These are phyloP conservation scores for Malurus alboscapulatus DNA, from an alignment of 2,113 vertebrate genomes.

Conservation along the genomic window DNA sequence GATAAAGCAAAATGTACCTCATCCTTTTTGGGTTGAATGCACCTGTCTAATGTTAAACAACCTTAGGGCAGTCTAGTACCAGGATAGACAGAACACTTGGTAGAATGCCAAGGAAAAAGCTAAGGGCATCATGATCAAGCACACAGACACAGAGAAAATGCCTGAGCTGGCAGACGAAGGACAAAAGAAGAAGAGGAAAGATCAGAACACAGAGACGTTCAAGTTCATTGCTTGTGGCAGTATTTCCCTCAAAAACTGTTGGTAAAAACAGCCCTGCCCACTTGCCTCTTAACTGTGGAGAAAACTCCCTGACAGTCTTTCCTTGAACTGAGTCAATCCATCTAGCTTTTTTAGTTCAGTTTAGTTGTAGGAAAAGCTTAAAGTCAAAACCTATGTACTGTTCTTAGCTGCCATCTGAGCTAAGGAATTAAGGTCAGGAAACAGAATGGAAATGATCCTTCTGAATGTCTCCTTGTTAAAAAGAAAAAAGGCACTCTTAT, in stretches of 20 bases:
- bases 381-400: background rate
- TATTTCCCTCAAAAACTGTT: background rate
- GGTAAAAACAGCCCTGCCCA: background rate
- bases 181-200: constrained; percentile 1
- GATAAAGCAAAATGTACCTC: background rate
- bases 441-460: background rate
- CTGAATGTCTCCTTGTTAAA: background rate
- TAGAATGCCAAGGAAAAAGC: background rate
- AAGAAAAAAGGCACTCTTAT: background rate
- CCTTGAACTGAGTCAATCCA: background rate
- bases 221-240: background rate
- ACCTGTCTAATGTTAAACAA: background rate
- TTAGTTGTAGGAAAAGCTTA: background rate
- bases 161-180: constrained; percentile 23
- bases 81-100: background rate
- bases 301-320: background rate
- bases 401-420: background rate
- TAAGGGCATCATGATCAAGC: background rate
- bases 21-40: background rate
- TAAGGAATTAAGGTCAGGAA: background rate
- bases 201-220: background rate
- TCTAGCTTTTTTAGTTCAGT: background rate
- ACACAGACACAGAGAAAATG: background rate
- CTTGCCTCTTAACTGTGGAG: background rate
- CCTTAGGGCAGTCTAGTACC: background rate